phyloP scores from a whole-genome alignment of 1,140 invertebrate genomes.

The Neocloeon triangulifer region DNA sequence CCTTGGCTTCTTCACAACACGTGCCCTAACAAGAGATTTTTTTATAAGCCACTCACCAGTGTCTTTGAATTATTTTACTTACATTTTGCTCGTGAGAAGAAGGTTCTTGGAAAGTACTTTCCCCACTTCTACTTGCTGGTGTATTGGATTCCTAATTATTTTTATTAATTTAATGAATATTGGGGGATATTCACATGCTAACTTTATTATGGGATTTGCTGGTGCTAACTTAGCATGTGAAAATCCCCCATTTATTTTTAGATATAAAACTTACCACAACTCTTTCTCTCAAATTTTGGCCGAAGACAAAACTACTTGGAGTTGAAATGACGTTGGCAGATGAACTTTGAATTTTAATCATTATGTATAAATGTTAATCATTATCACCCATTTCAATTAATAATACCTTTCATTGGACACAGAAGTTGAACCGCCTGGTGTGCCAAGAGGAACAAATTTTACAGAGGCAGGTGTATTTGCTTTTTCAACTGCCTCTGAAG shows the following conservation, averaged over 20 bases:
- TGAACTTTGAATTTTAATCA: too few species aligned
- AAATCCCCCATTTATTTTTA: conserved; percentile 6
- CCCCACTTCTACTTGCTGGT: conserved; percentile 7
- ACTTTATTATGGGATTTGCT: too few species aligned
- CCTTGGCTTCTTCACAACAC: conserved; percentile 14
- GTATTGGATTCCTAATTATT: conserved; percentile 2
- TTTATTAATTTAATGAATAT: conserved; percentile 4
- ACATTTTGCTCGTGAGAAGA: neutral
- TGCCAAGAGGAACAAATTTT: neutral
- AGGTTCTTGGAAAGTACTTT: conserved; percentile 6
- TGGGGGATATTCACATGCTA: conserved; percentile 8
- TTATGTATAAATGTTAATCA: too few species aligned
- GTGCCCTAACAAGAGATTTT: neutral
- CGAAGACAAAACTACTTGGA: conserved; percentile 56
- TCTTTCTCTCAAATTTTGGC: conserved; percentile 72
- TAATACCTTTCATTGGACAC: too few species aligned
- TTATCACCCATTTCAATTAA: too few species aligned
- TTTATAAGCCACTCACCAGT: neutral
- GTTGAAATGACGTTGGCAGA: too few species aligned
- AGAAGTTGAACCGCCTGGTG: neutral
- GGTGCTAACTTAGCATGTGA: conserved; percentile 2
- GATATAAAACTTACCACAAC: conserved; percentile 24
- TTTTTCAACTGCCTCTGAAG: neutral
- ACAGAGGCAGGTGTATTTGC: too few species aligned
- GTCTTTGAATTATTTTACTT: neutral